Percentiles rank a stretch among this genome's conserved stretches.
Evolutionary conservation across 2,797 vertebrate species (phyloP).

Genomic region (Girardinus metallicus): DNA sequence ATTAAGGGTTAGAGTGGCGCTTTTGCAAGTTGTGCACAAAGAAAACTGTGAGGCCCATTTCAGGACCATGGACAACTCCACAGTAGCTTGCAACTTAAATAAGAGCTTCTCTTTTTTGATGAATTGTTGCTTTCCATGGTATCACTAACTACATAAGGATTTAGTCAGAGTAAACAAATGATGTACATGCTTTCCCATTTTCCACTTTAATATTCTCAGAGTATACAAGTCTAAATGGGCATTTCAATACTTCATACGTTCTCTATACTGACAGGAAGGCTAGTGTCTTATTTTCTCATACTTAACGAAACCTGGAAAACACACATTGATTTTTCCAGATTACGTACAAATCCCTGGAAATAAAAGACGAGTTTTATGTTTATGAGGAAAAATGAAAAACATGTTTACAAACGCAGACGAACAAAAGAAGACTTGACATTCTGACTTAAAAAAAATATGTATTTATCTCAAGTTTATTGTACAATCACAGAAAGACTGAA

Average conservation of each 20-base stretch:
- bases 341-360: not conserved
- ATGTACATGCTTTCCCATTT: not conserved
- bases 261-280: not conserved
- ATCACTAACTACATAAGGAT: not conserved
- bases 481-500: constrained; percentile 18
- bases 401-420: not conserved
- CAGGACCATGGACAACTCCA: constrained; percentile 73
- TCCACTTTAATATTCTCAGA: not conserved
- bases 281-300: not conserved
- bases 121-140: not conserved
- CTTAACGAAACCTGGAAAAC: not conserved
- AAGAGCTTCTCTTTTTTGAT: not conserved
- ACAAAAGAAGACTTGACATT: not conserved
- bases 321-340: not conserved
- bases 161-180: not conserved
- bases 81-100: not conserved
- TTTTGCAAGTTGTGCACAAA: not conserved
- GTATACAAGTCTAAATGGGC: too few relatives aligned
- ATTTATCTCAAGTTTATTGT: not conserved
- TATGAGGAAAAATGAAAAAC: not conserved
- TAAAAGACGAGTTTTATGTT: not conserved
- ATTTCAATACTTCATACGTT: not conserved
- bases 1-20: not conserved
- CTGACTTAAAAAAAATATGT: not conserved
- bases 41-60: not conserved